These are phyloP conservation scores for Mongoloraphidia duomilia DNA, from an alignment of 2,888 invertebrate genomes.

Conservation along the genomic window DNA sequence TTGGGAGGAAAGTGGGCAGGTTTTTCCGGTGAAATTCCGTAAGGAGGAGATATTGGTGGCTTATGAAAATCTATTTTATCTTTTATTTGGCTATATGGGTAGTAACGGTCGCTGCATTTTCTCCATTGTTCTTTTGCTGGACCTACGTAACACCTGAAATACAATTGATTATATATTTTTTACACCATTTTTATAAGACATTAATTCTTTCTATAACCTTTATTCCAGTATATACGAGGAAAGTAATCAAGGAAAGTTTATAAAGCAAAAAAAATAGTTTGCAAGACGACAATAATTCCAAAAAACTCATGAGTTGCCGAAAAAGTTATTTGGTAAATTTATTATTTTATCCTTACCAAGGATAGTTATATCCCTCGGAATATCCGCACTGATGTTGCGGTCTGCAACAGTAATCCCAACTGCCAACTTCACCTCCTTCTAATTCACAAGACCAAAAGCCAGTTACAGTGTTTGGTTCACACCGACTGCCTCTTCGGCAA, in stretches of 20 bases:
- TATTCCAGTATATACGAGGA: not conserved
- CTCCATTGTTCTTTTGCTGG: slow-evolving; percentile 67
- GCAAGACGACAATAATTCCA: not conserved
- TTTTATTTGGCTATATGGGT: slow-evolving; percentile 42
- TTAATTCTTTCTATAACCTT: too few relatives aligned
- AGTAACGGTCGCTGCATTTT: slow-evolving; percentile 72
- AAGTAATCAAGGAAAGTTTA: not conserved
- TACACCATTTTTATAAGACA: too few relatives aligned
- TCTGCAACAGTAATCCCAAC: slow-evolving; percentile 79
- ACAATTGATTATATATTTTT: slow-evolving; percentile 1
- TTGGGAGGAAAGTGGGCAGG: slow-evolving; percentile 17
- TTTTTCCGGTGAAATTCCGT: slow-evolving; percentile 28
- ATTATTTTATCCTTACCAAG: slow-evolving; percentile 44
- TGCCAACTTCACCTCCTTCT: slow-evolving; percentile 50
- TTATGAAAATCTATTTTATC: slow-evolving; percentile 22
- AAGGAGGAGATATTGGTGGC: slow-evolving; percentile 19
- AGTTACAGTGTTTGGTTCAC: slow-evolving; percentile 56
- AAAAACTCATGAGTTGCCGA: too few relatives aligned
- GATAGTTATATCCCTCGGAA: slow-evolving; percentile 66
- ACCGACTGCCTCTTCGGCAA: slow-evolving; percentile 49
- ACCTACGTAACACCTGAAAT: slow-evolving; percentile 69
- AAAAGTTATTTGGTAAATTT: not conserved
- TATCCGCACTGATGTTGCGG: slow-evolving; percentile 73
- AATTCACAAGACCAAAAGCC: slow-evolving; percentile 78
- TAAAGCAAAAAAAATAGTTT: not conserved